Evolutionary conservation across 2,888 invertebrate genomes (phyloP), one percentile per base, ranked within the genome.

Genomic region (Oscheius sp.): DNA sequence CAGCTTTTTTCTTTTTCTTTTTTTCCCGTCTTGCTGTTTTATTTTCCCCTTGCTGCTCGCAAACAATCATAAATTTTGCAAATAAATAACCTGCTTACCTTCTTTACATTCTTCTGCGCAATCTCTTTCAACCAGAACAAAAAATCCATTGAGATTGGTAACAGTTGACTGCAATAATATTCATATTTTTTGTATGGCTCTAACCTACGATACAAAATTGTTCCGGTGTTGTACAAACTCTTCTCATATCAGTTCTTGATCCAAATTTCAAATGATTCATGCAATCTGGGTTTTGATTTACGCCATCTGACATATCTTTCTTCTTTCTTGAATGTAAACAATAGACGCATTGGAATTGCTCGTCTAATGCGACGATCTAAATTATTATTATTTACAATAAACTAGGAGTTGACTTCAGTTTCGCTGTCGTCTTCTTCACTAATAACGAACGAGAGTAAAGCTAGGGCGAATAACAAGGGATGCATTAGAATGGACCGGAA

Each of bases 101-200:
- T 81, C 76, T 18, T 74, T 70, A 58, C 81, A 85, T 7, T 76
- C 78, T 18, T 84, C 82, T 2, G 85, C 80, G 73, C 86, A 86
- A 53, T 85, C 85, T 43, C 86, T 55, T 41, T 84, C 83, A 16
- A 86, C 78, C 64, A 80, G 74, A n/a, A 84, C 78, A 70, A 86
- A 84, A 63, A 86, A 84, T 29, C 84, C 84, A 55, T 86, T 86
- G 23, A 85, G 74, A 73, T 83, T 84, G 3, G 84, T 84, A 0
- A 86, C 86, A 18, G 79, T 79, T 7, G 82, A 76, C 86, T 86
- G 76, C 35, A 85, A 61, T 18, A 1, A 9, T 27, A 13, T 12
- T 35, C n/a, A n/a, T n/a, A n/a, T n/a, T 35, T 7, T 27, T 64
- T 53, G 35, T 23, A 7, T 55, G 35, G 58, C 21, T 7, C 25